Evolutionary conservation across 2,888 invertebrate species (phyloP), one percentile per base, ranked within the genome.

Genomic region (Diarsia mendica): DNA sequence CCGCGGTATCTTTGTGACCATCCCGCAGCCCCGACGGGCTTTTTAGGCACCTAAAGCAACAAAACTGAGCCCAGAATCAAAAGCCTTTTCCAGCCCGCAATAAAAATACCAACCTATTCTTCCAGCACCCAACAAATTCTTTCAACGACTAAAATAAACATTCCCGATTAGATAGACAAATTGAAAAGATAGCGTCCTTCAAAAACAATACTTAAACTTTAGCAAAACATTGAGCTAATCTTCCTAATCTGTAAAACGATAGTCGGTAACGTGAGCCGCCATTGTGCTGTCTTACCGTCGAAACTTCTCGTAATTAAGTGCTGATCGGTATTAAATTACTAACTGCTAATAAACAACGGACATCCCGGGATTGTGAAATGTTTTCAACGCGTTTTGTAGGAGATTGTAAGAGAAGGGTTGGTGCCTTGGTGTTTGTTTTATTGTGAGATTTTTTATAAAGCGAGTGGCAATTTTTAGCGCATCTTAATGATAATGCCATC

Each of bases 241-340:
- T 91, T 82, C 87, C 90, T 90, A 89, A 88, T 90, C 89, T 84
- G 91, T 90, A 91, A 91, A 83, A 80, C 86, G 94, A 93, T 91
- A 91, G 89, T 86, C 79, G 51, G 95, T 92, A 95, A 95, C 90
- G 83, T 90, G 94, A 95, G 90, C 88, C 90, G 44, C 93, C 91
- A 95, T 95, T 95, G 95, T 95, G 88, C 92, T 94, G 95, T 95
- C 95, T 90, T 81, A 74, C 64, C 84, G 83, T 83, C 84, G 81
- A 84, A 85, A 90, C 86, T 89, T 87, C 85, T 84, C 84, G 93
- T 93, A 95, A 95, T 95, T 94, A 94, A 94, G 90, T 90, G 89
- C 85, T 87, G 89, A 89, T 84, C 87, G 88, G 92, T 91, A 90
- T 93, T 93, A 90, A 91, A 91, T 93, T 93, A 91, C 91, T 82